Conservation (phyloP, 1,140 invertebrate genomes). For the Bombus pascuorum region DNA sequence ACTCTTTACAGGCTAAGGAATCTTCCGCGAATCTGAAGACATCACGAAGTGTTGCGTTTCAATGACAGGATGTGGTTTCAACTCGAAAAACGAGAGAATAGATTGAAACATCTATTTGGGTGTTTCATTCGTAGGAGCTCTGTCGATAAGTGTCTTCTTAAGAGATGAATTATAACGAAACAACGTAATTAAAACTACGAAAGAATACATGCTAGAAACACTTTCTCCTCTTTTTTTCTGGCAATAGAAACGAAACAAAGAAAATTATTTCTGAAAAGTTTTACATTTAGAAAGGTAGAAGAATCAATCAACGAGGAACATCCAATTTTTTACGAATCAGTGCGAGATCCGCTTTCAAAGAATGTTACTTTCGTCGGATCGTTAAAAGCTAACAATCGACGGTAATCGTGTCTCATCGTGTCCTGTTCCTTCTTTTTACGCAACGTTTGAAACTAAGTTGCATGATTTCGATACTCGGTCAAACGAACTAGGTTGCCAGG, state of each 20-base stretch:
- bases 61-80: not conserved
- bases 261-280: not conserved
- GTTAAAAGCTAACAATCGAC: not conserved
- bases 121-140: not conserved
- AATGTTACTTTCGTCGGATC: constrained; percentile 41
- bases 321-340: constrained; percentile 13
- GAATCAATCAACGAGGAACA: not conserved
- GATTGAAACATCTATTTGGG: too few species aligned
- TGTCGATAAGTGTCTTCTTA: not conserved
- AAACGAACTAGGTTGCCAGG: not conserved
- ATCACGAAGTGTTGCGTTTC: not conserved
- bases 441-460: constrained; percentile 26
- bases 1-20: not conserved
- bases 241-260: not conserved
- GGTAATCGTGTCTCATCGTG: not conserved
- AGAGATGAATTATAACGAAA: not conserved
- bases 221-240: not conserved
- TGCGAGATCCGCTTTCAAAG: not conserved
- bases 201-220: not conserved
- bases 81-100: not conserved
- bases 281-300: too few species aligned
- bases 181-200: not conserved
- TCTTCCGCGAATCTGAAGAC: not conserved
- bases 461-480: not conserved
- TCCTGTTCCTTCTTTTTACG: not conserved